These are phyloP conservation scores for Alviniconcha strummeri DNA, from an alignment of 2,888 invertebrate genomes.

Conservation along the genomic window DNA sequence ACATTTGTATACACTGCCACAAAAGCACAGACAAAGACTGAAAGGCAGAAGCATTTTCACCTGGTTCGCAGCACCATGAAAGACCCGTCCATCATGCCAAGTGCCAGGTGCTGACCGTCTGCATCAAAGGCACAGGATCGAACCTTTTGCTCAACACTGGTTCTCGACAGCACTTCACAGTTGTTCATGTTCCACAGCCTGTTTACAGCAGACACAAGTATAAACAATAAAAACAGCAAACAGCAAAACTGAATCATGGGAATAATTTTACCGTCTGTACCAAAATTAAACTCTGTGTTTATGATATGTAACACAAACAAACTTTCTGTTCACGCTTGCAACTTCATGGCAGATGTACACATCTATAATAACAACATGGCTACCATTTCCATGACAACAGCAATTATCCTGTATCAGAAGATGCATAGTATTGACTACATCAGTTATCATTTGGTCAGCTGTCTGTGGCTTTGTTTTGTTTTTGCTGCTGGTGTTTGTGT, in stretches of 20 bases:
- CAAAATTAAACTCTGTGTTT: not conserved
- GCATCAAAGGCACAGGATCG: constrained; percentile 71
- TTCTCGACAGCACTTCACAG: constrained; percentile 64
- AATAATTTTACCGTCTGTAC: not conserved
- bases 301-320: not conserved
- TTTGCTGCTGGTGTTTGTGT: no score
- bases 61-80: constrained; percentile 70
- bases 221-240: not conserved
- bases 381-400: no score
- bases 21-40: no score
- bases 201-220: not conserved
- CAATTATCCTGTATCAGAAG: no score
- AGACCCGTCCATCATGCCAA: constrained; percentile 71
- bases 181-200: constrained; percentile 71
- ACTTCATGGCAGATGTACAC: no score
- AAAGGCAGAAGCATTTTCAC: constrained; percentile 46
- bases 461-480: no score
- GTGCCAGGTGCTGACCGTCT: constrained; percentile 70
- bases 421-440: no score
- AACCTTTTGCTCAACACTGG: constrained; percentile 68
- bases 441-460: no score
- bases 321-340: no score
- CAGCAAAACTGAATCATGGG: not conserved
- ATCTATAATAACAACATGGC: no score
- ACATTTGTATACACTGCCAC: no score